A percentile compares a stretch with the other conserved stretches of the same genome.
Conservation (phyloP, 30 jellyfish, hydroid and myxozoan genomes). For the Pelagia noctiluca region DNA sequence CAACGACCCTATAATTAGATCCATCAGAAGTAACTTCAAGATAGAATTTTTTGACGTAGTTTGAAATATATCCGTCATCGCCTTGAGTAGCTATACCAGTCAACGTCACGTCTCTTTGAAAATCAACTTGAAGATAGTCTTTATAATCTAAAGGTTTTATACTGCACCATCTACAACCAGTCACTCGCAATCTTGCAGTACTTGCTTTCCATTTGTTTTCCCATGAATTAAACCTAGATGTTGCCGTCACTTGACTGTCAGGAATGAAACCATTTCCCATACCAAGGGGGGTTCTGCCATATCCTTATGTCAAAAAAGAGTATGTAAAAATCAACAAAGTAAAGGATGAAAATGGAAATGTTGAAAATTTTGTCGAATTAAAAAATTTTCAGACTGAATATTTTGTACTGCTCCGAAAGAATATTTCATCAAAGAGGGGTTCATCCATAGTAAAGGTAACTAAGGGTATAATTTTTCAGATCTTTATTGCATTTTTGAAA, state of each 20-base stretch:
- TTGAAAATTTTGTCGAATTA: background rate
- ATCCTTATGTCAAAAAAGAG: background rate
- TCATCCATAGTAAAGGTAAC: too few relatives aligned
- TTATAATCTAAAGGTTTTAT: constrained; percentile 8
- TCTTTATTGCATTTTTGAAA: too few relatives aligned
- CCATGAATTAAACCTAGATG: constrained; percentile 17
- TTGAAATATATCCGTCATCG: constrained; percentile 10
- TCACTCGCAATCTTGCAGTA: constrained; percentile 34
- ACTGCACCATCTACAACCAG: constrained; percentile 62
- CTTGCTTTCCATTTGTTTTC: background rate
- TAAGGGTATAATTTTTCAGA: background rate
- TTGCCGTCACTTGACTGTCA: constrained; percentile 37
- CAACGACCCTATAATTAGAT: background rate
- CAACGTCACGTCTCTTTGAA: constrained; percentile 23
- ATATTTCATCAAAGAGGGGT: background rate
- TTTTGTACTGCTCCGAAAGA: background rate
- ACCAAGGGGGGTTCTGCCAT: constrained; percentile 44
- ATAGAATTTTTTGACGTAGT: constrained; percentile 10
- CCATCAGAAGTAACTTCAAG: constrained; percentile 34
- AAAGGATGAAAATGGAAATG: background rate
- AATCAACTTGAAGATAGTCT: constrained; percentile 67
- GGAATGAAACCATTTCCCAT: constrained; percentile 41
- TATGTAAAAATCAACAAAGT: background rate
- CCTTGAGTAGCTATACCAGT: constrained; percentile 62
- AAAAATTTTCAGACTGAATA: background rate